phyloP scores from a whole-genome alignment of 2,888 invertebrate species.

The Synanthedon myopaeformis region DNA sequence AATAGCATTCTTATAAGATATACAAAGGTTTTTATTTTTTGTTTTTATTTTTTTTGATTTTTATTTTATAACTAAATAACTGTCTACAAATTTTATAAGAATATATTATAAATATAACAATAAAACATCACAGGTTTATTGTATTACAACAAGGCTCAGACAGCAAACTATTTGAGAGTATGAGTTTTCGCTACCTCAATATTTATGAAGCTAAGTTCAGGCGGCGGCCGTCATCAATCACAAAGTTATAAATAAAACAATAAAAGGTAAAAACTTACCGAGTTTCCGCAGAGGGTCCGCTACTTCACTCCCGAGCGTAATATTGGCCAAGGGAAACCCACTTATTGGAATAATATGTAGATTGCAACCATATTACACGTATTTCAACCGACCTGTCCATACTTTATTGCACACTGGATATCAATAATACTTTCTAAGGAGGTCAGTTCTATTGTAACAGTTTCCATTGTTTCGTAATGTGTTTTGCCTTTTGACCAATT shows the following conservation, averaged over 20 bases:
- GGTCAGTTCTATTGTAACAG: neutral
- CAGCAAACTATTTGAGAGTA: constrained; percentile 22
- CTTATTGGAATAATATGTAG: constrained; percentile 71
- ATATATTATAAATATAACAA: too few relatives aligned
- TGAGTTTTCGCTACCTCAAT: constrained; percentile 50
- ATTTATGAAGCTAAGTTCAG: constrained; percentile 63
- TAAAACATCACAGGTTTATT: too few relatives aligned
- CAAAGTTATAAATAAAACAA: constrained; percentile 72
- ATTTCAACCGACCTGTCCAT: constrained; percentile 44
- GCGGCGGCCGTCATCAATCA: constrained; percentile 64
- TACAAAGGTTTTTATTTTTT: too few relatives aligned
- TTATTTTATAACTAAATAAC: too few relatives aligned
- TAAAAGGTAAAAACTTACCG: constrained; percentile 66
- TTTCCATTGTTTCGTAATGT: too few relatives aligned
- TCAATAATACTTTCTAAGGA: constrained; percentile 34
- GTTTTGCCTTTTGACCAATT: too few relatives aligned
- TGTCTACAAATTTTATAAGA: too few relatives aligned
- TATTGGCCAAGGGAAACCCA: constrained; percentile 57
- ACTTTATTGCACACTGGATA: constrained; percentile 33
- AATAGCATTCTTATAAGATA: too few relatives aligned
- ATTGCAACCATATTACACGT: constrained; percentile 60
- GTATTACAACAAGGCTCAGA: too few relatives aligned
- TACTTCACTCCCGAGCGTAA: constrained; percentile 45
- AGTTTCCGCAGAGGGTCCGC: constrained; percentile 40
- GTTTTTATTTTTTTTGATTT: too few relatives aligned